These are phyloP conservation scores for Agelastica alni DNA, from an alignment of 2,888 invertebrate species.

Conservation along the genomic window DNA sequence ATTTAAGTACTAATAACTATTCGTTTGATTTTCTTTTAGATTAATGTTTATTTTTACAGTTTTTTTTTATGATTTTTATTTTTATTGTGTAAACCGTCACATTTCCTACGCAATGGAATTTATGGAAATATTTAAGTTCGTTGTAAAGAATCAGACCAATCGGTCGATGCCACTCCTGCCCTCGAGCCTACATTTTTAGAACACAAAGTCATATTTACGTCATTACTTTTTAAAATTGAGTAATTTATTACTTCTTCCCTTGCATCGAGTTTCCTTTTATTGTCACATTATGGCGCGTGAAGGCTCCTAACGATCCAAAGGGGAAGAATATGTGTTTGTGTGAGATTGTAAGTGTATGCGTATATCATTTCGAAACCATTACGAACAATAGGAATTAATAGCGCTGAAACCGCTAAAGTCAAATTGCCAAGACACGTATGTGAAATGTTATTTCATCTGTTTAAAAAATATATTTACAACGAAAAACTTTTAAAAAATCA, in stretches of 20 bases:
- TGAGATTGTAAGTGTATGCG: constrained; percentile 15
- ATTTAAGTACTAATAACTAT: too few species aligned
- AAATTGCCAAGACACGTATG: constrained; percentile 24
- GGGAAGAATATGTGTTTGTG: constrained; percentile 25
- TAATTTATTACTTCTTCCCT: constrained; percentile 34
- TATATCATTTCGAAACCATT: constrained; percentile 33
- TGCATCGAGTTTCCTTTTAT: constrained; percentile 27
- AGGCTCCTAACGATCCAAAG: constrained; percentile 30
- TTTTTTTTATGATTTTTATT: too few species aligned
- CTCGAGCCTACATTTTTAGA: constrained; percentile 14
- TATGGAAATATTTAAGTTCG: too few species aligned
- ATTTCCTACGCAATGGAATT: too few species aligned
- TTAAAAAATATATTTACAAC: too few species aligned
- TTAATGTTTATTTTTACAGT: too few species aligned
- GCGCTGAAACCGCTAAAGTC: constrained; percentile 33
- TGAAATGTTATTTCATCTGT: too few species aligned
- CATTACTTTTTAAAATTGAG: constrained; percentile 37
- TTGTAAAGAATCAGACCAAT: too few species aligned
- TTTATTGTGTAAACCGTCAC: too few species aligned
- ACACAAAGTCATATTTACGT: constrained; percentile 32
- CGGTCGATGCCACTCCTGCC: constrained; percentile 2
- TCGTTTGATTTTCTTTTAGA: too few species aligned
- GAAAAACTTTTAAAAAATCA: too few species aligned
- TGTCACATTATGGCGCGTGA: constrained; percentile 31
- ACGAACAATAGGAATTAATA: constrained; percentile 35